Percentiles rank a stretch among this genome's conserved stretches.
These are phyloP conservation scores for Mormyrus iriodes DNA, from an alignment of 2,113 vertebrate species.

Conservation along the genomic window DNA sequence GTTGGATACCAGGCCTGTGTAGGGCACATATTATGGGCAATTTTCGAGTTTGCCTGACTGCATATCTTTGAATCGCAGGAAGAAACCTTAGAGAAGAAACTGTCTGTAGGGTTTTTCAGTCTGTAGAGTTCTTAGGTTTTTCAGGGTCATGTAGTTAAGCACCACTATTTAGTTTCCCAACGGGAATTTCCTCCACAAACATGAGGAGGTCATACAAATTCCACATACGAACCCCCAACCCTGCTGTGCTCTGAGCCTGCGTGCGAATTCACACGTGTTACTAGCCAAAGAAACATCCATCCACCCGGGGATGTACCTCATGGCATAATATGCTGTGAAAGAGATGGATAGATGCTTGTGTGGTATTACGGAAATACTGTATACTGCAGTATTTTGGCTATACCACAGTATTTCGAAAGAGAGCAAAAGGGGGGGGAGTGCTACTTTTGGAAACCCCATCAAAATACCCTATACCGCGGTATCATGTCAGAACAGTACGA, in stretches of 20 bases:
- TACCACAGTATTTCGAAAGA: not conserved
- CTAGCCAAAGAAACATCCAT: not conserved
- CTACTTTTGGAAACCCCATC: not conserved
- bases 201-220: not conserved
- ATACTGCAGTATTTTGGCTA: not conserved
- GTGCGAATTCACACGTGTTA: not conserved
- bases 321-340: not conserved
- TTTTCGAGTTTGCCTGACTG: not conserved
- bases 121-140: not conserved
- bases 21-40: not conserved
- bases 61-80: not conserved
- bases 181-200: not conserved
- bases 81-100: not conserved
- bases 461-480: not conserved
- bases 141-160: not conserved
- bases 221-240: not conserved
- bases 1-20: not conserved
- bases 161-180: not conserved
- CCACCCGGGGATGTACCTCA: not conserved
- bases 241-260: not conserved
- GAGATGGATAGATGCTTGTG: not conserved
- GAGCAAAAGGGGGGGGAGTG: not conserved
- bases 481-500: not conserved
- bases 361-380: not conserved
- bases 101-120: not conserved